A percentile compares a stretch with the other conserved stretches of the same genome.
phyloP scores from a whole-genome alignment of 2,888 invertebrate species.

The Polydrusus cervinus region DNA sequence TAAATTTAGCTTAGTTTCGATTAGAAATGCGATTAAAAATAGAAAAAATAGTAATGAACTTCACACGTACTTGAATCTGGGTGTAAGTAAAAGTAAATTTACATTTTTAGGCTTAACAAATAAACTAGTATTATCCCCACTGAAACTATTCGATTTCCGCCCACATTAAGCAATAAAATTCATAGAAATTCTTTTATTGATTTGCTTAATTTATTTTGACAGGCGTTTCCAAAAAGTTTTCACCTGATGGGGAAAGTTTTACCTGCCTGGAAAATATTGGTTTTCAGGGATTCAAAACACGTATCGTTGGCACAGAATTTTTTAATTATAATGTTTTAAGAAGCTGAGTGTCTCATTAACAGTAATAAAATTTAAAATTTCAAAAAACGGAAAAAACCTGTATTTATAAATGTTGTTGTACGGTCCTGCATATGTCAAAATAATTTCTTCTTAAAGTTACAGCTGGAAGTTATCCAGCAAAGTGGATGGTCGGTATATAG shows the following conservation, averaged over 20 bases:
- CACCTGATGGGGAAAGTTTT: conserved; percentile 5
- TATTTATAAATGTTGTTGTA: background rate
- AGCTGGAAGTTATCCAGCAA: background rate
- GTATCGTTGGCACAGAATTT: background rate
- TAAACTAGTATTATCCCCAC: conserved; percentile 38
- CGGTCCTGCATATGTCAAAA: conserved; percentile 8
- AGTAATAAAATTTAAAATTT: background rate
- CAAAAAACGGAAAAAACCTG: background rate
- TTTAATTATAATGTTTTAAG: background rate
- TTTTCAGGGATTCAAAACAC: background rate
- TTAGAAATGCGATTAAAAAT: conserved; percentile 6
- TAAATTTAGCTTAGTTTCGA: conserved; percentile 4
- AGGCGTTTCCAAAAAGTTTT: conserved; percentile 9
- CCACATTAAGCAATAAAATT: conserved; percentile 33
- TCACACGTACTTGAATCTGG: conserved; percentile 2
- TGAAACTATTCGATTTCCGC: conserved; percentile 36
- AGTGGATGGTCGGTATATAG: background rate
- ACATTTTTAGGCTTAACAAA: conserved; percentile 23
- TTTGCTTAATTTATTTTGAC: conserved; percentile 26
- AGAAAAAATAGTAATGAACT: background rate
- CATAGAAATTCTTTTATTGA: conserved; percentile 35
- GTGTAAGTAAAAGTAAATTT: conserved; percentile 2
- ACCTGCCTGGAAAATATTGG: conserved; percentile 24
- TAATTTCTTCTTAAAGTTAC: background rate
- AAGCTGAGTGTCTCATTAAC: background rate